Conservation (phyloP, 2,888 invertebrate genomes). For the Archaeoteleia sp. region DNA sequence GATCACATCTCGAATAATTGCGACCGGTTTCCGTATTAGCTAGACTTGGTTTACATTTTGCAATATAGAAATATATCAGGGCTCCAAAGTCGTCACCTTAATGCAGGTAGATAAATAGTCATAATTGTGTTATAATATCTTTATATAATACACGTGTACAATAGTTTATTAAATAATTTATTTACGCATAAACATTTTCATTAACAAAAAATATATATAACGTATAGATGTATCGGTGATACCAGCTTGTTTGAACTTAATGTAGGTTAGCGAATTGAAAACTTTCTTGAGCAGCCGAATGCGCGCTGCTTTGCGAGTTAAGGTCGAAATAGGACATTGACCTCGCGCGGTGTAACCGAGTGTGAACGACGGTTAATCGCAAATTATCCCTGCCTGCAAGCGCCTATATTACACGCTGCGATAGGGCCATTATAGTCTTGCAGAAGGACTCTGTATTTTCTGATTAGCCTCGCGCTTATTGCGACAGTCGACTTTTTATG, state of each 20-base stretch:
- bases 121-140: too few species aligned
- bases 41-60: conserved; percentile 7
- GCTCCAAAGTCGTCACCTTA: too few species aligned
- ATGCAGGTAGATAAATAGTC: too few species aligned
- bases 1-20: conserved; percentile 38
- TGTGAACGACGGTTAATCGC: conserved; percentile 54
- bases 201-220: conserved; percentile 38
- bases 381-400: conserved; percentile 46
- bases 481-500: conserved; percentile 10
- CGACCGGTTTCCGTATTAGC: conserved; percentile 14
- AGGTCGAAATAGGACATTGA: conserved; percentile 65
- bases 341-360: conserved; percentile 56
- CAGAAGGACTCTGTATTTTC: conserved; percentile 22
- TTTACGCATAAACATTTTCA: too few species aligned
- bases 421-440: conserved; percentile 42
- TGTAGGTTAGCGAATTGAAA: conserved; percentile 58
- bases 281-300: conserved; percentile 57
- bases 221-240: conserved; percentile 27
- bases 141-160: too few species aligned
- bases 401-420: conserved; percentile 42
- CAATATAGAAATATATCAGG: too few species aligned
- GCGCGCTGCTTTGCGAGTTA: conserved; percentile 57
- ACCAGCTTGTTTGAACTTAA: conserved; percentile 48
- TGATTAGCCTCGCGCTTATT: conserved; percentile 32
- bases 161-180: too few species aligned